Evolutionary conservation across 2,888 invertebrate species (phyloP), one percentile per base, ranked within the genome.

Genomic region (Coenonympha glycerion): DNA sequence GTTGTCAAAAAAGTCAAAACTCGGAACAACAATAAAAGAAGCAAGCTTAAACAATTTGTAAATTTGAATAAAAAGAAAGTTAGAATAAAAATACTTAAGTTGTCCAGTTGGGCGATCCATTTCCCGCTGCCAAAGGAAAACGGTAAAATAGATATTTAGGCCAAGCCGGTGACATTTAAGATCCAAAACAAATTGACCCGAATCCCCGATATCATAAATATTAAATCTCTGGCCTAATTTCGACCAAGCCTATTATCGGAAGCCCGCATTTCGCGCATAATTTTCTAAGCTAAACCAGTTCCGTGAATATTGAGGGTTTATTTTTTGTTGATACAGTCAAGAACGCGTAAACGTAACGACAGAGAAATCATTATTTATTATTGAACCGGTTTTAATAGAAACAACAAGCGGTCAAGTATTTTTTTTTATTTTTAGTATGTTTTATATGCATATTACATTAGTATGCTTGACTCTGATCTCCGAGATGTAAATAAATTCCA

Each of bases 111-210:
- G 15, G n/a, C n/a, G 28, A 39, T 39, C 28, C 11, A 41, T 41
- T 41, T 28, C 6, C 18, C 26, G n/a, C 13, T 47, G 18, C 37
- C 45, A 33, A 47, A 47, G n/a, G 28, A 49, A 37, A 22, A 30
- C 28, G 21, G 39, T 52, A 56, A 65, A 65, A 65, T 61, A 69
- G 58, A 63, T 53, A 68, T 63, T 53, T 54, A 49, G 57, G 56
- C 44, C 58, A 55, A 58, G 47, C 53, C 40, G 47, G 52, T 51
- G 49, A 54, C 52, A 59, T 52, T 61, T 57, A 60, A 62, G 62
- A 64, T 64, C 64, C 59, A 62, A 65, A 69, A 62, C 65, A 65
- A 66, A 63, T 64, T 64, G 68, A 70, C 68, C 71, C 63, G 68
- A 61, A 68, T 66, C 60, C 59, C 55, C 53, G 58, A 50, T 59